These are phyloP conservation scores for Agrochola circellaris DNA, from an alignment of 2,888 invertebrate genomes.

Conservation along the genomic window DNA sequence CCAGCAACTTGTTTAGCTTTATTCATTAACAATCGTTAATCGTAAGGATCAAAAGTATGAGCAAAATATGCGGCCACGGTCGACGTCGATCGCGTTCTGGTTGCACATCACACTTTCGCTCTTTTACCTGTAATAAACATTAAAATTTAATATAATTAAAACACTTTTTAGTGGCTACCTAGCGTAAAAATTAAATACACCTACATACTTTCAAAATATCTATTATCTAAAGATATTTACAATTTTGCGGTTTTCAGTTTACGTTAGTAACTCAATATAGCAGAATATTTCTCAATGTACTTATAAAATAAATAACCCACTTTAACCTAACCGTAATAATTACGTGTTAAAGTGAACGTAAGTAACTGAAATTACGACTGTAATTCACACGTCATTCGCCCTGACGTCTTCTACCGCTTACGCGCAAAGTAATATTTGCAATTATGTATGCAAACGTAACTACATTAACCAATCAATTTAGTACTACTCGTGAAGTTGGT, in stretches of 20 bases:
- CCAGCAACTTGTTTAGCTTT: not conserved
- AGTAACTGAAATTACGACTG: constrained; percentile 8
- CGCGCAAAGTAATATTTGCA: constrained; percentile 9
- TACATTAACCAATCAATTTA: constrained; percentile 1
- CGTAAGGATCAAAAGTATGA: not conserved
- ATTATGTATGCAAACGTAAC: constrained; percentile 20
- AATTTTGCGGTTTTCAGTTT: not conserved
- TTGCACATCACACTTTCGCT: not conserved
- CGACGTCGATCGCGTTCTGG: no score
- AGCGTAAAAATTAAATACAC: not conserved
- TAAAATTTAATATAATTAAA: not conserved
- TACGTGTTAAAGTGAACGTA: constrained; percentile 34
- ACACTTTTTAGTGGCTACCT: not conserved
- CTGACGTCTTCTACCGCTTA: constrained; percentile 5
- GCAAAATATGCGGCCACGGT: no score
- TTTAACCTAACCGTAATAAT: constrained; percentile 5
- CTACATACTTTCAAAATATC: not conserved
- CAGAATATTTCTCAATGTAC: constrained; percentile 8
- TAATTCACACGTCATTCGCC: constrained; percentile 22
- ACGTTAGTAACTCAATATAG: not conserved
- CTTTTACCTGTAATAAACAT: not conserved
- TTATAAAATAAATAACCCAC: not conserved
- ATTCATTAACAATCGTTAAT: not conserved
- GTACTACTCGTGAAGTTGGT: not conserved
- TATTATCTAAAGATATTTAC: not conserved